A percentile compares a stretch with the other conserved stretches of the same genome.
Evolutionary conservation across 2,113 vertebrate genomes (phyloP).

Genomic region (Mola mola): DNA sequence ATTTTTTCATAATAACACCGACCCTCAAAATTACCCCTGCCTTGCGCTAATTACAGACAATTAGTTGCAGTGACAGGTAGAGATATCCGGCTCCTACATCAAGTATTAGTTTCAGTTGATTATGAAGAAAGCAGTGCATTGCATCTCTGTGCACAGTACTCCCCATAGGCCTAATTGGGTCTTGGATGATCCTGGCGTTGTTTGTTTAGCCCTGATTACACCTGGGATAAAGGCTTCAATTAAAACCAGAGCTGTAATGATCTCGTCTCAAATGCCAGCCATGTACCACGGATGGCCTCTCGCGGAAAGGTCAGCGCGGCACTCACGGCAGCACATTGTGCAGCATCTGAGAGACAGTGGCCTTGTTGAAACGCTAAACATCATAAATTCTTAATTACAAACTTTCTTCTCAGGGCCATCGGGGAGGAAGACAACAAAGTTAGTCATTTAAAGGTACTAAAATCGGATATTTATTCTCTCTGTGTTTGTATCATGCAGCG

Average conservation of each 20-base stretch:
- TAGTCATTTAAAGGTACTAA: slow-evolving; percentile 76
- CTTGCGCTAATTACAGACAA: slow-evolving; percentile 71
- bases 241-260: slow-evolving; percentile 74
- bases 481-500: slow-evolving; percentile 71
- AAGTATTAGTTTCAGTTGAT: slow-evolving; percentile 69
- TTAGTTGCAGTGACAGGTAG: slow-evolving; percentile 65
- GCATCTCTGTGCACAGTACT: slow-evolving; percentile 44
- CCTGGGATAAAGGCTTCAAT: slow-evolving; percentile 75
- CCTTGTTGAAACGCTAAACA: slow-evolving; percentile 62
- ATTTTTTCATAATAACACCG: slow-evolving; percentile 55
- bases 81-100: slow-evolving; percentile 63
- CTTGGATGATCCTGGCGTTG: slow-evolving; percentile 68
- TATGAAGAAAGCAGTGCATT: slow-evolving; percentile 59
- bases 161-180: slow-evolving; percentile 66
- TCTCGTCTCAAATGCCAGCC: slow-evolving; percentile 70
- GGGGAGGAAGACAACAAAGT: slow-evolving; percentile 75
- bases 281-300: slow-evolving; percentile 56
- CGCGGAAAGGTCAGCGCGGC: slow-evolving; percentile 56
- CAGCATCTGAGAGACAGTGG: slow-evolving; percentile 43
- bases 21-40: slow-evolving; percentile 60
- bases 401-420: slow-evolving; percentile 60
- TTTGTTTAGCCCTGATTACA: slow-evolving; percentile 77
- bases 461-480: slow-evolving; percentile 76
- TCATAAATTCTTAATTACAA: slow-evolving; percentile 77
- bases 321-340: slow-evolving; percentile 32